phyloP scores from a whole-genome alignment of 1,140 invertebrate genomes.

The Mercenaria mercenaria region DNA sequence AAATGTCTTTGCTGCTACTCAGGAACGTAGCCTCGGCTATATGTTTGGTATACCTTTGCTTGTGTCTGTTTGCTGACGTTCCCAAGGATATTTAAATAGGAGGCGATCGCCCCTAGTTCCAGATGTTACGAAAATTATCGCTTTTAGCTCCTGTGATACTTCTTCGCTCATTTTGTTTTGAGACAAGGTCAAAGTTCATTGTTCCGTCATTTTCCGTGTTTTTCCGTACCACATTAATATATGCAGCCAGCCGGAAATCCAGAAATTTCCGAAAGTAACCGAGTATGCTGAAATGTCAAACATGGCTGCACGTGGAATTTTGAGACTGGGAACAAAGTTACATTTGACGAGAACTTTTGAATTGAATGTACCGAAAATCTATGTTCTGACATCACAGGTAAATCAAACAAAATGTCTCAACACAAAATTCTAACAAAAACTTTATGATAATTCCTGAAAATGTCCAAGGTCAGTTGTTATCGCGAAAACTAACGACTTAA shows the following conservation, averaged over 20 bases:
- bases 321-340: neutral
- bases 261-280: too few species aligned
- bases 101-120: slow-evolving; percentile 43
- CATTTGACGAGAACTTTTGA: neutral
- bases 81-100: slow-evolving; percentile 43
- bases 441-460: too few species aligned
- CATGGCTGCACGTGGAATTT: slow-evolving; percentile 45
- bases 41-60: slow-evolving; percentile 46
- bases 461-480: too few species aligned
- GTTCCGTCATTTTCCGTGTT: too few species aligned
- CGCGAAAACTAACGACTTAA: neutral
- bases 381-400: neutral
- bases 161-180: slow-evolving; percentile 42
- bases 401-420: neutral
- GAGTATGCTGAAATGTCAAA: too few species aligned
- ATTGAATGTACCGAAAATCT: neutral
- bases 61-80: neutral
- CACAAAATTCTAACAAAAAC: too few species aligned
- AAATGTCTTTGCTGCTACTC: too few species aligned
- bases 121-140: slow-evolving; percentile 54
- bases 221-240: too few species aligned
- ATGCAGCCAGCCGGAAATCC: too few species aligned
- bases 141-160: slow-evolving; percentile 7
- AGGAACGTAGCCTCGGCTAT: too few species aligned
- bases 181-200: too few species aligned